Evolutionary conservation across 92 coral and sea anemone species (phyloP).

Genomic region (Porites rus): DNA sequence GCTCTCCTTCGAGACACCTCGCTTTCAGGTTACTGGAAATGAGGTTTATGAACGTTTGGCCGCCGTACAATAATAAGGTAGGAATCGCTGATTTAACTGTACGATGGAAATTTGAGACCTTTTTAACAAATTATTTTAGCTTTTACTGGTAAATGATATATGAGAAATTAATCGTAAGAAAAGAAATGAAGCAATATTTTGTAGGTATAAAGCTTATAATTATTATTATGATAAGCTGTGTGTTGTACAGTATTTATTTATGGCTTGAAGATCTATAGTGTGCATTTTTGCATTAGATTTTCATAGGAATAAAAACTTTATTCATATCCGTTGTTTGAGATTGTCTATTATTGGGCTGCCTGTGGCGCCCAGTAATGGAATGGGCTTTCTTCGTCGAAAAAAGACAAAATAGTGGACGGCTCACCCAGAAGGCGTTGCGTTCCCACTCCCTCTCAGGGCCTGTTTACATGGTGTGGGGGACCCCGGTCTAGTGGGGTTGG

Average conservation of each 20-base stretch:
- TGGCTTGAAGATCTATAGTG: neutral
- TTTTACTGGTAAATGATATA: neutral
- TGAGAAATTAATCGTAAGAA: neutral
- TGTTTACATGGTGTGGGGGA: too few relatives aligned
- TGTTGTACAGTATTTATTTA: conserved; percentile 52
- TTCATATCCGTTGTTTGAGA: neutral
- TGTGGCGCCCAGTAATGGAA: too few relatives aligned
- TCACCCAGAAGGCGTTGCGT: neutral
- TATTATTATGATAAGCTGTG: neutral
- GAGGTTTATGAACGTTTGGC: neutral
- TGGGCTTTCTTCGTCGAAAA: too few relatives aligned
- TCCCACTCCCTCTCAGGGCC: too few relatives aligned
- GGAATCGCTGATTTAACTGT: neutral
- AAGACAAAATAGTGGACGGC: too few relatives aligned
- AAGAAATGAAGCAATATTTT: neutral
- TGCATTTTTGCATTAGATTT: conserved; percentile 39
- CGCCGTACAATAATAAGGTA: neutral
- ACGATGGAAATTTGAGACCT: neutral
- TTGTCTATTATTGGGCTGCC: neutral
- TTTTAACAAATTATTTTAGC: neutral
- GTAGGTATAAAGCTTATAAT: neutral
- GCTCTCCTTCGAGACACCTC: too few relatives aligned
- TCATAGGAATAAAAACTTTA: conserved; percentile 23
- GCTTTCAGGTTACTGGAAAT: neutral
- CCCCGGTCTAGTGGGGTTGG: too few relatives aligned